Conservation (phyloP, 2,113 vertebrate species). For the Synodontis membranacea region DNA sequence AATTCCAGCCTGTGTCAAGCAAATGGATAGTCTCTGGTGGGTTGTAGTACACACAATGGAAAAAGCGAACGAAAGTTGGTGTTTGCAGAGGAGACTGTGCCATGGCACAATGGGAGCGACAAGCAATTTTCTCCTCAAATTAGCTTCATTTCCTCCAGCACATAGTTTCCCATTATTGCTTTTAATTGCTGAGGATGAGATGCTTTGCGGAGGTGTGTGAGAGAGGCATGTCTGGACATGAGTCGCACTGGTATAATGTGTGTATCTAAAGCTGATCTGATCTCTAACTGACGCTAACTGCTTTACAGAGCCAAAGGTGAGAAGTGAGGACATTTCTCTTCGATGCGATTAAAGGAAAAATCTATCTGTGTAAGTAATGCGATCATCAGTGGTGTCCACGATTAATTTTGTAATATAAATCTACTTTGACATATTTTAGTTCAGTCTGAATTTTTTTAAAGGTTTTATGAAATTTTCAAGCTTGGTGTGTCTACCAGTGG, state of each 20-base stretch:
- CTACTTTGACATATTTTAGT: neutral
- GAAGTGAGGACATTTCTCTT: neutral
- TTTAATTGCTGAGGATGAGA: constrained; percentile 37
- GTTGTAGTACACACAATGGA: neutral
- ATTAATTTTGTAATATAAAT: neutral
- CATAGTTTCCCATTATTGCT: constrained; percentile 24
- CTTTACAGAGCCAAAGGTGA: neutral
- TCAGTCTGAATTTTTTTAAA: too few species aligned
- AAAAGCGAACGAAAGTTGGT: neutral
- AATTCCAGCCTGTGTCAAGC: constrained; percentile 11
- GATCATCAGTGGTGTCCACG: neutral
- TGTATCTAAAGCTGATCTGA: neutral
- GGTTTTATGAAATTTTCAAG: too few species aligned
- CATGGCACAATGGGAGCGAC: constrained; percentile 24
- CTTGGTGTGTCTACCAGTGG: too few species aligned
- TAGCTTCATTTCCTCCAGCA: constrained; percentile 38
- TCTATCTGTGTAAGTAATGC: neutral
- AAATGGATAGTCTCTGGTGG: neutral
- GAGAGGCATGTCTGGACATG: constrained; percentile 43
- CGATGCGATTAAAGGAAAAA: neutral
- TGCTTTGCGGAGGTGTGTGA: constrained; percentile 15
- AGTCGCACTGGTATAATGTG: neutral
- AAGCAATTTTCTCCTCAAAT: constrained; percentile 29
- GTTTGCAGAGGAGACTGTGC: neutral
- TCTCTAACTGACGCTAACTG: neutral